Conservation (phyloP, 2,888 invertebrate species). For the Agrochola macilenta region DNA sequence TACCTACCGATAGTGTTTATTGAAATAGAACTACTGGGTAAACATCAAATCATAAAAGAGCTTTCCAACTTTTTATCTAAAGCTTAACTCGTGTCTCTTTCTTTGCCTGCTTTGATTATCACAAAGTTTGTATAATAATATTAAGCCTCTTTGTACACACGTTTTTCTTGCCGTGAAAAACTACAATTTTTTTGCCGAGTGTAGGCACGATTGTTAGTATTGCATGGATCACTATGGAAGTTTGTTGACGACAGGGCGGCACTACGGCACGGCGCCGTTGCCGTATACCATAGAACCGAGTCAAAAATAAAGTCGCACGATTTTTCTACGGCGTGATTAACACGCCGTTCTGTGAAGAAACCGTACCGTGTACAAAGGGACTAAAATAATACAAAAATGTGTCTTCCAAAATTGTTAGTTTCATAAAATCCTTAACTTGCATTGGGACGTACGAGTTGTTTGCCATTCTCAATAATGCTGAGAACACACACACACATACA, state of each 20-base stretch:
- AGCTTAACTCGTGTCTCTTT: no score
- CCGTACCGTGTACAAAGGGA: background rate
- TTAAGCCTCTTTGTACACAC: background rate
- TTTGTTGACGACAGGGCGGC: no score
- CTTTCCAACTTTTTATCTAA: background rate
- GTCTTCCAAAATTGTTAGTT: conserved; percentile 9
- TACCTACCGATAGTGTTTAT: background rate
- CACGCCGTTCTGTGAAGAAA: no score
- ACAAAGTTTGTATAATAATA: background rate
- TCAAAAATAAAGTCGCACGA: background rate
- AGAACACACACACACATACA: conserved; percentile 2
- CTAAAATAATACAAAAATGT: conserved; percentile 6
- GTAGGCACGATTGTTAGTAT: no score
- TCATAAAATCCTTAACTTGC: conserved; percentile 43
- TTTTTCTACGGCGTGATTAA: background rate
- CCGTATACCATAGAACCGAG: no score
- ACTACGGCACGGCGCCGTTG: no score
- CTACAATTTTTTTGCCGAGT: background rate
- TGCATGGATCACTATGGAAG: no score
- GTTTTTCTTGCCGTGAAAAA: background rate
- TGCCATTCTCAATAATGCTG: conserved; percentile 23
- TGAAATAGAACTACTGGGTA: background rate
- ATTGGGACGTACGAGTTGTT: conserved; percentile 27
- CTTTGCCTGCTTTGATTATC: background rate
- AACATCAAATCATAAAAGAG: background rate